These are phyloP conservation scores for Typhlichthys eigenmanni DNA, from an alignment of 2,797 vertebrate species.

Conservation along the genomic window DNA sequence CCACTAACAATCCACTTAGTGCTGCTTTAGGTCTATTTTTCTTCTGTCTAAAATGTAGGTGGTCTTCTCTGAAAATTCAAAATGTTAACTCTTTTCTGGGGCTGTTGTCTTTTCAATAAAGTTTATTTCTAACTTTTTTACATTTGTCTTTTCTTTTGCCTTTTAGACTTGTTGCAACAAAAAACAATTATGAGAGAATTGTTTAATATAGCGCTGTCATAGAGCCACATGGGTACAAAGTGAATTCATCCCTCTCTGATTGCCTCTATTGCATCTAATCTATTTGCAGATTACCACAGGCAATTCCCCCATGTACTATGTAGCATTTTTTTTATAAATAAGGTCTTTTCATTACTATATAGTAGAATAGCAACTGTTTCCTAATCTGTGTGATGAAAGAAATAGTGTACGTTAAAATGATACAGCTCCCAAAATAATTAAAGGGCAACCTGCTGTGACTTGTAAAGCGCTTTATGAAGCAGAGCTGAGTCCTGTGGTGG, in stretches of 20 bases:
- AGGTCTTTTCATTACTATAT: slow-evolving; percentile 17
- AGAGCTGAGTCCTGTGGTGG: slow-evolving; percentile 51
- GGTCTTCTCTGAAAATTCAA: no score
- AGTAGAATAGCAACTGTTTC: slow-evolving; percentile 15
- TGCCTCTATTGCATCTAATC: slow-evolving; percentile 44
- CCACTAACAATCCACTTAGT: slow-evolving; percentile 11
- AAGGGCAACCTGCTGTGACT: slow-evolving; percentile 55
- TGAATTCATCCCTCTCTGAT: slow-evolving; percentile 37
- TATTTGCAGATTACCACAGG: slow-evolving; percentile 19
- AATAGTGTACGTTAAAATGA: slow-evolving; percentile 46
- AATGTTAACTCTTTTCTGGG: slow-evolving; percentile 22
- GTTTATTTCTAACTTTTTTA: slow-evolving; percentile 27
- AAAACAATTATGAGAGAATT: background rate
- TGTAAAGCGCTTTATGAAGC: slow-evolving; percentile 64
- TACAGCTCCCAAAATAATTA: slow-evolving; percentile 62
- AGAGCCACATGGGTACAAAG: slow-evolving; percentile 21
- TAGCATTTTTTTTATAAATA: slow-evolving; percentile 21
- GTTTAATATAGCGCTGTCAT: slow-evolving; percentile 15
- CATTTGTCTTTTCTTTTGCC: slow-evolving; percentile 1
- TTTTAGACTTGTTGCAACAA: slow-evolving; percentile 12
- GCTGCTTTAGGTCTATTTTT: no score
- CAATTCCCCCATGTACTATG: slow-evolving; percentile 1
- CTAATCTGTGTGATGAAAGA: slow-evolving; percentile 50
- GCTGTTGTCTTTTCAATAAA: slow-evolving; percentile 18
- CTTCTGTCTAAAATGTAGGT: no score